Evolutionary conservation across 1,140 invertebrate genomes (phyloP), one percentile per base, ranked within the genome.

Genomic region (Nebria ingens): DNA sequence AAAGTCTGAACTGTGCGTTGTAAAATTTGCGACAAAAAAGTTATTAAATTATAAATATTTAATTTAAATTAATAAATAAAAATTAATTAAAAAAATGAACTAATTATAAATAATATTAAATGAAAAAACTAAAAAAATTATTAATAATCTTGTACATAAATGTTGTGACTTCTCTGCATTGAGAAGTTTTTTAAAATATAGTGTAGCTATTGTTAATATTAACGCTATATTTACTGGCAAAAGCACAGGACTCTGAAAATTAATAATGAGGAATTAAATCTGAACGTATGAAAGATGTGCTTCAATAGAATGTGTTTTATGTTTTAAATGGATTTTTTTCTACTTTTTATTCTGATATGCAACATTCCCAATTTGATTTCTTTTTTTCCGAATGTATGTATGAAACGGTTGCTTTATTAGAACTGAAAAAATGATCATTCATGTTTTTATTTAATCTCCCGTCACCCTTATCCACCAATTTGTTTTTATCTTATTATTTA

Each of bases 41-140:
- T 45, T 45, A 45, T 45, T 11, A 45, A 11, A 45, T 11, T 12
- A 45, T 17, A 11, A n/a, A n/a, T 11, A 45, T 45, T 45, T 17
- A 45, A 11, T 45, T 45, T 45, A 45, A 45, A 45, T 11, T 9
- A 45, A 45, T 45, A 45, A 45, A 45, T 45, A 45, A 45, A 45
- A 45, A 4, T n/a, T 45, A 45, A 45, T 11, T 11, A 45, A 45
- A 29, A 29, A 29, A 29, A 29, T n/a, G n/a, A n/a, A n/a, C n/a
- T n/a, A n/a, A n/a, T n/a, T n/a, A n/a, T n/a, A n/a, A n/a, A n/a
- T n/a, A n/a, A n/a, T n/a, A n/a, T n/a, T n/a, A n/a, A n/a, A n/a
- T n/a, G n/a, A n/a, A n/a, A n/a, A n/a, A n/a, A n/a, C n/a, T n/a
- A n/a, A n/a, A n/a, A n/a, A n/a, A n/a, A n/a, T n/a, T n/a, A n/a